Percentiles rank a stretch among this genome's conserved stretches.
These are phyloP conservation scores for Perca flavescens DNA, from an alignment of 2,113 vertebrate genomes.

Conservation along the genomic window DNA sequence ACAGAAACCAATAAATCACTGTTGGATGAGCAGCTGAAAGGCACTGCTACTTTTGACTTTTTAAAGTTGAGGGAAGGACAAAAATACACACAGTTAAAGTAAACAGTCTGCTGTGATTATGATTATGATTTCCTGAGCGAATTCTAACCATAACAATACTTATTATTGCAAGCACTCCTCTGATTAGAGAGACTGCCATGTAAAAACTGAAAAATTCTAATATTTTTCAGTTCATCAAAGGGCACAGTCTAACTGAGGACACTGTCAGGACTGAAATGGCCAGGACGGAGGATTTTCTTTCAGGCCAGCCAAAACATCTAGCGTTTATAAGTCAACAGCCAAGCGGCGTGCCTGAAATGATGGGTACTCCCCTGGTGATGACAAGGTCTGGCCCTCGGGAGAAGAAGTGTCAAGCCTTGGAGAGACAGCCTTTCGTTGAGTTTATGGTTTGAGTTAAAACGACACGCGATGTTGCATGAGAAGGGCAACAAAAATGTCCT, in stretches of 20 bases:
- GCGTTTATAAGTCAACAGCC: slow-evolving; percentile 64
- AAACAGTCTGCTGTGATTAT: slow-evolving; percentile 72
- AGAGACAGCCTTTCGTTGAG: slow-evolving; percentile 47
- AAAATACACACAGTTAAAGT: slow-evolving; percentile 59
- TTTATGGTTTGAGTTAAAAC: slow-evolving; percentile 73
- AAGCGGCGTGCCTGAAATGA: slow-evolving; percentile 57
- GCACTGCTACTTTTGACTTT: slow-evolving; percentile 38
- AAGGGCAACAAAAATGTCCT: slow-evolving; percentile 54
- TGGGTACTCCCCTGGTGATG: slow-evolving; percentile 62
- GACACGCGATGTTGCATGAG: slow-evolving; percentile 72
- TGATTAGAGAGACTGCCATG: slow-evolving; percentile 69
- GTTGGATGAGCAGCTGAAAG: slow-evolving; percentile 39
- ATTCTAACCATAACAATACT: slow-evolving; percentile 68
- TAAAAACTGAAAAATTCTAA: slow-evolving; percentile 55
- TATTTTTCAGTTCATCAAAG: slow-evolving; percentile 61
- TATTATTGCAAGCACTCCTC: slow-evolving; percentile 60
- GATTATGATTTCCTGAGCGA: slow-evolving; percentile 64
- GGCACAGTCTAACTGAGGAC: slow-evolving; percentile 65
- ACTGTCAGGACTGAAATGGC: slow-evolving; percentile 25
- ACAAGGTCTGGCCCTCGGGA: slow-evolving; percentile 65
- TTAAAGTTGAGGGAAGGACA: slow-evolving; percentile 58
- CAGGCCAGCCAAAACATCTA: slow-evolving; percentile 60
- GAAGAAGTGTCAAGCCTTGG: slow-evolving; percentile 53
- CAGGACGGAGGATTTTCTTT: slow-evolving; percentile 53
- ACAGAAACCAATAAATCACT: slow-evolving; percentile 59